Conservation (phyloP, 1,140 invertebrate species). For the Atta colombica region DNA sequence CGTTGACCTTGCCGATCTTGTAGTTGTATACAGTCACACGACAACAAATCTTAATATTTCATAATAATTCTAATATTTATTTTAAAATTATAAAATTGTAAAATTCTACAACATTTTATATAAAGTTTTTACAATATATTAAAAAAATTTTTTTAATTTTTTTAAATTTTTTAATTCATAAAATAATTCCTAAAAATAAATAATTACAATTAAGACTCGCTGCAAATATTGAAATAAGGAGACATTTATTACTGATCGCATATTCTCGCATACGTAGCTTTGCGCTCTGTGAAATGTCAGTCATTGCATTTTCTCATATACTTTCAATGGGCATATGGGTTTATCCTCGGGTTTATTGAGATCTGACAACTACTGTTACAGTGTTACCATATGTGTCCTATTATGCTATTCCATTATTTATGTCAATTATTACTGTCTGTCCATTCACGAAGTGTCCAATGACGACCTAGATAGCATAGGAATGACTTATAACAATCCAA, state of each 20-base stretch:
- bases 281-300: constrained; percentile 27
- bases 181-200: not conserved
- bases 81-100: no score
- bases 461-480: constrained; percentile 34
- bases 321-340: constrained; percentile 7
- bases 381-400: constrained; percentile 3
- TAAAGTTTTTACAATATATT: no score
- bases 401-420: constrained; percentile 52
- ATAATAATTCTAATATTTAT: not conserved
- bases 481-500: constrained; percentile 54
- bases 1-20: not conserved
- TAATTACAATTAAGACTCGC: not conserved
- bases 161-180: not conserved
- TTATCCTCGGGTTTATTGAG: constrained; percentile 24
- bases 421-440: constrained; percentile 42
- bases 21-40: not conserved
- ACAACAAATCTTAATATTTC: not conserved
- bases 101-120: no score
- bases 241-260: not conserved
- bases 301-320: constrained; percentile 15
- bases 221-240: not conserved
- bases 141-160: no score
- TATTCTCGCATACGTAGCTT: constrained; percentile 50
- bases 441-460: constrained; percentile 25
- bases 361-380: constrained; percentile 56